Evolutionary conservation across 2,797 vertebrate species (phyloP), one percentile per base, ranked within the genome.

Genomic region (Furcifer pardalis): DNA sequence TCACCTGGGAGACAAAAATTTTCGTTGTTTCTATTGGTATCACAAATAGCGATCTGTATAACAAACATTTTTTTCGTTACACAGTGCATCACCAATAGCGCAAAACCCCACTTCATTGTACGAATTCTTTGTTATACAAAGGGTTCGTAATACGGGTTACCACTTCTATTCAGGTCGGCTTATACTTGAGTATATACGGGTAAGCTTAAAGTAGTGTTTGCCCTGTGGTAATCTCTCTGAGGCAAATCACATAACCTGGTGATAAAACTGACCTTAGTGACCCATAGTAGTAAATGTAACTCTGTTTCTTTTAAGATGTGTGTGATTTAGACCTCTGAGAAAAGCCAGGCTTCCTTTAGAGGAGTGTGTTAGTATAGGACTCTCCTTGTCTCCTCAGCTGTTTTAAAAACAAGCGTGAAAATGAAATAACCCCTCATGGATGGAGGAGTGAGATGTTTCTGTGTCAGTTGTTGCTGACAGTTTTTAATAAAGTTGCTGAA

Each of bases 401-500:
- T 42, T 46, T 59, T n/a, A 59, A 30, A 32, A 25, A 19, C 46
- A 30, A 73, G 71, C 2, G 32, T 84, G 40, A 77, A 84, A 66
- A 81, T 82, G 35, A 73, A 79, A 89, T 82, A 69, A 84, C 44
- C 76, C 76, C 60, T 81, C n/a, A 3, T 62, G 72, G 27, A 80
- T 77, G 27, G 15, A 56, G 15, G 56, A 77, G 37, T 77, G 49
- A 59, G 52, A 25, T 77, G 23, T 27, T 73, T 15, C 12, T 46
- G 42, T 52, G 30, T 37, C 52, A 60, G 12, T 59, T 59, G 35
- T 12, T 59, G 32, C 37, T 84, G 65, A 63, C 75, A 66, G 49
- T 83, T 85, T 71, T 46, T 80, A 75, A 86, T 87, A 85, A 78
- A 77, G 52, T 71, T 87, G 85, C 62, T 82, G 56, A 87, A 74